phyloP scores from a whole-genome alignment of 2,797 vertebrate species.

The Nannoperca obscura region DNA sequence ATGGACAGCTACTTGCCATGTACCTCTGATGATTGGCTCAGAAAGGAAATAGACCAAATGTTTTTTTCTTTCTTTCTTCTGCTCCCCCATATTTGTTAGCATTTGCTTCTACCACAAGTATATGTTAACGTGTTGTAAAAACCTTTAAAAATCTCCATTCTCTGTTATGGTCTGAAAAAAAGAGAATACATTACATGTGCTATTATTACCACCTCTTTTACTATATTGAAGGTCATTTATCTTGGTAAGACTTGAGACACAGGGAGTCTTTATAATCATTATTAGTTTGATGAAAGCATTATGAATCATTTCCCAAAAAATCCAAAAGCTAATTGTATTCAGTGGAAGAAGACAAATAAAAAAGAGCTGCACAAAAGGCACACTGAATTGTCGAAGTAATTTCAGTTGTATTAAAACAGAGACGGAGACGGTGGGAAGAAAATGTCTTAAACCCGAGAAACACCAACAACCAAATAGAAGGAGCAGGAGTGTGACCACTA shows the following conservation, averaged over 20 bases:
- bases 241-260: slow-evolving; percentile 43
- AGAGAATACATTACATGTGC: slow-evolving; percentile 17
- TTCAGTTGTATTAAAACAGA: slow-evolving; percentile 47
- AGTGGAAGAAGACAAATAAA: slow-evolving; percentile 45
- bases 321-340: slow-evolving; percentile 46
- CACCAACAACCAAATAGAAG: slow-evolving; percentile 7
- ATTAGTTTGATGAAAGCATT: slow-evolving; percentile 64
- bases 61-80: slow-evolving; percentile 38
- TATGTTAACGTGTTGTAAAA: slow-evolving; percentile 11
- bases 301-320: slow-evolving; percentile 46
- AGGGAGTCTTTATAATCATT: slow-evolving; percentile 52
- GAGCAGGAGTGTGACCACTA: slow-evolving; percentile 32
- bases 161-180: slow-evolving; percentile 10
- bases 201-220: slow-evolving; percentile 39
- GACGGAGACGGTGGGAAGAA: slow-evolving; percentile 17
- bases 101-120: slow-evolving; percentile 34
- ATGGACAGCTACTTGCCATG: slow-evolving; percentile 70
- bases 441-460: slow-evolving; percentile 42
- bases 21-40: slow-evolving; percentile 67
- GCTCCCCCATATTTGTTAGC: background rate
- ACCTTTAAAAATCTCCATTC: slow-evolving; percentile 5
- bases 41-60: slow-evolving; percentile 53
- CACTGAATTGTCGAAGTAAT: slow-evolving; percentile 32
- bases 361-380: slow-evolving; percentile 29
- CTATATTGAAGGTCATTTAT: slow-evolving; percentile 45